Base-by-base conservation (phyloP, 2,113 vertebrate genomes). In the Spea bombifrons region DNA sequence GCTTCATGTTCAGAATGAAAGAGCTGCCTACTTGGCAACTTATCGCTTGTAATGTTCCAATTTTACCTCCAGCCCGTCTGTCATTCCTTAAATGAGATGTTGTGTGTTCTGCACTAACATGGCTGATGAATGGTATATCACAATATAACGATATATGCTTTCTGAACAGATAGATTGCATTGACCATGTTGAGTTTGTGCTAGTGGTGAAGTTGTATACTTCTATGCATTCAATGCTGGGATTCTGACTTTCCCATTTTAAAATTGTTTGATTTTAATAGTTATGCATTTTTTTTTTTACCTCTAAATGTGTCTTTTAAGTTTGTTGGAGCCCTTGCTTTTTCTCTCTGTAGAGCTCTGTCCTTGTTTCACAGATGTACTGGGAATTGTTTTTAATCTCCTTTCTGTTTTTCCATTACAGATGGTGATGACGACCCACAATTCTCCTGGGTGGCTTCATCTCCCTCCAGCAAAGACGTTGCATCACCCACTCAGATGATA, bases 381-480 rank as follows among this genome's bases (percentile, higher is more conserved):
- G 94, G 93, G 95, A 94, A 94, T 94, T 89, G 89, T 88, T 88
- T 92, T 90, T 87, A 90, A 90, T 93, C 89, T 93, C 90, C 91
- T 90, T 90, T 94, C 93, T 92, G 93, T 92, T 94, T 93, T 94
- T 92, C 92, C 93, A 89, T 91, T 87, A 88, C 94, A 99, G 97
- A 99, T 92, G 96, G 96, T 85, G 97, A 99, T 75, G 97, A 99
- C 85, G 97, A 99, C 93, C 96, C 96, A 8, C 96, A 97, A 72
- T 93, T 99, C 89, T 99, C 96, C 90, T 99, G 97, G 97, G 95
- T 99, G 90, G 95, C 96, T 88, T 99, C 97, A 81, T 99, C 97
- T 86, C 97, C 97, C 92, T 99, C 97, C 91, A 99, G 97, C 91
- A 99, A 99, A 92, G 97, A 99, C 89, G 94, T 99, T 91, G 97